phyloP scores from a whole-genome alignment of 2,888 invertebrate genomes.

The Trichogramma evanescens region DNA sequence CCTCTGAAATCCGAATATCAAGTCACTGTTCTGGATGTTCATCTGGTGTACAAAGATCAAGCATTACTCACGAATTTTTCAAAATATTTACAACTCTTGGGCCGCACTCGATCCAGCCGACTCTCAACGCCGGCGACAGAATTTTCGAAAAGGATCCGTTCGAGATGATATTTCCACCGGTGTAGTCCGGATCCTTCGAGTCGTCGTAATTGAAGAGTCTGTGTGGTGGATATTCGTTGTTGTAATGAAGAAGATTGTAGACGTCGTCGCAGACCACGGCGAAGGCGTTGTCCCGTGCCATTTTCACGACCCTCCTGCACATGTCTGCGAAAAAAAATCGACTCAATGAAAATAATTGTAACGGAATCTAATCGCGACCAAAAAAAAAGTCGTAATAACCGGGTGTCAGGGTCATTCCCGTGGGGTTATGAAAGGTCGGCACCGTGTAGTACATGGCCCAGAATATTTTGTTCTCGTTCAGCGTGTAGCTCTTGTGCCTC shows the following conservation, averaged over 20 bases:
- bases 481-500: conserved; percentile 31
- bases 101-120: conserved; percentile 60
- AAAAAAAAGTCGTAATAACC: conserved; percentile 32
- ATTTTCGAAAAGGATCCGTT: conserved; percentile 62
- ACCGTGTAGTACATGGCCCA: conserved; percentile 55
- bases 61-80: conserved; percentile 39
- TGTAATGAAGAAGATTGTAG: conserved; percentile 56
- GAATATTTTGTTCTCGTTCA: conserved; percentile 46
- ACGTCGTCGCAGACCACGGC: conserved; percentile 58
- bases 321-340: conserved; percentile 33
- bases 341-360: not conserved
- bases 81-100: conserved; percentile 44
- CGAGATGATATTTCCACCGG: conserved; percentile 55
- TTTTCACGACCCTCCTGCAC: conserved; percentile 45
- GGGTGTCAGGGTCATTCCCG: conserved; percentile 50
- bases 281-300: conserved; percentile 48
- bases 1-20: conserved; percentile 40
- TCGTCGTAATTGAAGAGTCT: conserved; percentile 54
- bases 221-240: conserved; percentile 44
- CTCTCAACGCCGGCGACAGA: conserved; percentile 56
- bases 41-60: not conserved
- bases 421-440: conserved; percentile 57
- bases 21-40: not conserved
- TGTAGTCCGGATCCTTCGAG: conserved; percentile 40
- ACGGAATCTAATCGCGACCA: not conserved